Base-by-base conservation (phyloP, 2,797 vertebrate genomes). In the Coccyzus lansbergi region DNA sequence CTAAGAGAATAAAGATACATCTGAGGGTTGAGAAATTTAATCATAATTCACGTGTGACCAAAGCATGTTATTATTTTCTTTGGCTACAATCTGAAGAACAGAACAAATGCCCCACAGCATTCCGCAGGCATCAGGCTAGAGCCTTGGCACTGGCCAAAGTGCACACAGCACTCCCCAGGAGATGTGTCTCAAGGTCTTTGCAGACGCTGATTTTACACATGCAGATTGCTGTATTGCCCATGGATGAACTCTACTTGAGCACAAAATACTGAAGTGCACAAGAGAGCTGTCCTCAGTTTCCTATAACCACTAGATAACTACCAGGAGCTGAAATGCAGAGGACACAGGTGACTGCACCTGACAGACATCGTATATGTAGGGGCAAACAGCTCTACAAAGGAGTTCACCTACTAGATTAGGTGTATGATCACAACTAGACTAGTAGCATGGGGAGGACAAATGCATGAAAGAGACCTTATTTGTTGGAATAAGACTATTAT, bases 351-450 rank as follows among this genome's bases (percentile, higher is more conserved):
- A 26, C 28, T 52, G 19, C 22, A 25, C 12, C 36, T 4, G 1
- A 24, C 33, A 33, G 13, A 60, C 6, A 22, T 20, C 1, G 0
- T 9, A 16, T 18, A 9, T 0, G 1, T 2, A 56, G 15, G 12
- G 15, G 14, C 17, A 40, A 65, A 63, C 8, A 70, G 40, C 34
- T 46, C 25, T 22, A 25, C 53, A 81, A 31, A 77, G 13, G 12
- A 7, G 1, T 9, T 74, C 18, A 44, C 31, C 31, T 14, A 4
- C 3, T 1, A 62, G 34, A 20, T 52, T 44, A 36, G 12, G 13
- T 52, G 76, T 71, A 52, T 12, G 18, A 40, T 25, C 26, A 38
- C 31, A 58, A 33, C 38, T 26, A 40, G 29, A 36, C 15, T 24
- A 7, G n/a, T 31, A 75, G 34, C 26, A 21, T 1, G 2, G 13